Percentiles rank a stretch among this genome's conserved stretches.
Evolutionary conservation across 2,113 vertebrate genomes (phyloP).

Genomic region (Otolemur garnettii): DNA sequence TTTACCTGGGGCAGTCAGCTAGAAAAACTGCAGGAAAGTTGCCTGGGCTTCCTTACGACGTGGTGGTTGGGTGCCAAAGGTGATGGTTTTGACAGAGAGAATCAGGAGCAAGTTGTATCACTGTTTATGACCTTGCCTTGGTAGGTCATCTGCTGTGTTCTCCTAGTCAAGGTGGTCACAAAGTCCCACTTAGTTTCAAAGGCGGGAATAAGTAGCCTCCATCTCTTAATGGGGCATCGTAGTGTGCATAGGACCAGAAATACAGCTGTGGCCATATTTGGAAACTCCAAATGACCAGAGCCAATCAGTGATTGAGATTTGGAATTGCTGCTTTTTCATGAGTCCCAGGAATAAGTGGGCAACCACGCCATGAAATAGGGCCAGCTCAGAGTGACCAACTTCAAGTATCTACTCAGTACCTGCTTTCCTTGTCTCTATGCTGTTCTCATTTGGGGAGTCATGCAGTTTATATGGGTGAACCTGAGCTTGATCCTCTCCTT

Average conservation of each 20-base stretch:
- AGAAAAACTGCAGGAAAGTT: neutral
- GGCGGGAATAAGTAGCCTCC: neutral
- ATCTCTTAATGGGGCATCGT: neutral
- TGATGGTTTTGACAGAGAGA: neutral
- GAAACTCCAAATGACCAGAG: neutral
- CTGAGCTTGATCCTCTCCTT: too few relatives aligned
- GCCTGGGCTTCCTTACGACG: neutral
- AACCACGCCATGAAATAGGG: neutral
- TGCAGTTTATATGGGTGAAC: neutral
- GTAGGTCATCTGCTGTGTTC: neutral
- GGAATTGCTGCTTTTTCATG: neutral
- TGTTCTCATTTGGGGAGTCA: neutral
- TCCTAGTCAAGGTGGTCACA: neutral
- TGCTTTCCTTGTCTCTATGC: neutral
- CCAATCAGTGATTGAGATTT: too few relatives aligned
- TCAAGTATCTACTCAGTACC: too few relatives aligned
- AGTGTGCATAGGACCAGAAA: rapidly evolving
- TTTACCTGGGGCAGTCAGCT: rapidly evolving
- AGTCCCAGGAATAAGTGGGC: neutral
- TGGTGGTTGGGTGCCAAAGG: neutral
- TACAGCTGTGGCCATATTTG: rapidly evolving
- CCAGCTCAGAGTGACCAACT: too few relatives aligned
- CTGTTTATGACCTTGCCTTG: neutral
- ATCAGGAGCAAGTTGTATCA: neutral
- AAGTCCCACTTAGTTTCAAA: neutral